phyloP scores from a whole-genome alignment of 1,140 invertebrate genomes.

The Antheraea pernyi region DNA sequence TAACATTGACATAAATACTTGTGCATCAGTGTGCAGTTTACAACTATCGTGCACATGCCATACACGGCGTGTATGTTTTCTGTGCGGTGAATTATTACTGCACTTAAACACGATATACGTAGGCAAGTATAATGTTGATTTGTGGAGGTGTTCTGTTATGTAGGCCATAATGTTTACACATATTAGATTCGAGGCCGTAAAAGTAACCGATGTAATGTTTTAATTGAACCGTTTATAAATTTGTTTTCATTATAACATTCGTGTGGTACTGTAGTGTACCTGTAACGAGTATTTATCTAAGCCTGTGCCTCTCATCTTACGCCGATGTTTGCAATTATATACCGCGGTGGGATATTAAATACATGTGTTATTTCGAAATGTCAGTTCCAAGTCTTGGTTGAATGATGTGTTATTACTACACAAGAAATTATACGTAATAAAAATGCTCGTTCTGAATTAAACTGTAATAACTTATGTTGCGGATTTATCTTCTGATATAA shows the following conservation, averaged over 20 bases:
- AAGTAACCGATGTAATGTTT: conserved; percentile 22
- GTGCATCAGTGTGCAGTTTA: conserved; percentile 32
- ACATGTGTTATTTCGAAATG: neutral
- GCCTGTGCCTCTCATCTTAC: neutral
- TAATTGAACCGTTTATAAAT: conserved; percentile 9
- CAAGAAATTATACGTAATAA: neutral
- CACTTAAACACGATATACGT: conserved; percentile 44
- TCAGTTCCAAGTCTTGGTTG: neutral
- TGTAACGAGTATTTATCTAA: neutral
- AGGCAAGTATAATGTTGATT: conserved; percentile 42
- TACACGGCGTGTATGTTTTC: conserved; percentile 19
- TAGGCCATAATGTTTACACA: conserved; percentile 58
- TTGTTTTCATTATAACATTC: neutral
- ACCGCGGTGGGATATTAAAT: neutral
- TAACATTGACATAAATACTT: conserved; percentile 75
- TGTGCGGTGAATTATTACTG: conserved; percentile 43
- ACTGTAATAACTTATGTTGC: neutral
- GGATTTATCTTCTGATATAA: neutral
- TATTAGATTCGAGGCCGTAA: conserved; percentile 52
- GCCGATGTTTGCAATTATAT: neutral
- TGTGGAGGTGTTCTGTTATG: conserved; percentile 47
- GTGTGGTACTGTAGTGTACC: neutral
- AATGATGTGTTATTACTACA: neutral
- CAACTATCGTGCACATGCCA: conserved; percentile 15
- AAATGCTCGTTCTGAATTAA: neutral